phyloP scores from a whole-genome alignment of 1,140 invertebrate species.

The Drosophila melanogaster region Release_6_plus_ISO1_MT NT_037436.4:10199001-10199500 shows the following conservation, averaged over 20 bases:
- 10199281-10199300: slow-evolving; percentile 82
- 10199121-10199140: slow-evolving; percentile 70
- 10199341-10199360: slow-evolving; percentile 66
- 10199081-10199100: slow-evolving; percentile 73
- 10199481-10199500: not conserved
- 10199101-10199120: slow-evolving; percentile 81
- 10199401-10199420: slow-evolving; percentile 16
- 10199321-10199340: slow-evolving; percentile 78
- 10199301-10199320: slow-evolving; percentile 64
- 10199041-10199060: slow-evolving; percentile 11
- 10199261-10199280: slow-evolving; percentile 53
- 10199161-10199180: not conserved
- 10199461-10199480: not conserved
- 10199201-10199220: slow-evolving; percentile 21
- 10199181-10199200: not conserved
- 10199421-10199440: slow-evolving; percentile 19
- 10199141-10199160: slow-evolving; percentile 63
- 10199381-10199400: slow-evolving; percentile 14
- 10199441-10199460: not conserved
- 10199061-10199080: slow-evolving; percentile 11
- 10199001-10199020: slow-evolving; percentile 25
- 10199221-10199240: slow-evolving; percentile 59
- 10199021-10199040: slow-evolving; percentile 27
- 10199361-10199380: slow-evolving; percentile 32
- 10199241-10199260: slow-evolving; percentile 51